Percentiles rank a stretch among this genome's conserved stretches.
These are phyloP conservation scores for Tetraodon nigroviridis DNA, from an alignment of 2,113 vertebrate species.

Conservation along the genomic window DNA sequence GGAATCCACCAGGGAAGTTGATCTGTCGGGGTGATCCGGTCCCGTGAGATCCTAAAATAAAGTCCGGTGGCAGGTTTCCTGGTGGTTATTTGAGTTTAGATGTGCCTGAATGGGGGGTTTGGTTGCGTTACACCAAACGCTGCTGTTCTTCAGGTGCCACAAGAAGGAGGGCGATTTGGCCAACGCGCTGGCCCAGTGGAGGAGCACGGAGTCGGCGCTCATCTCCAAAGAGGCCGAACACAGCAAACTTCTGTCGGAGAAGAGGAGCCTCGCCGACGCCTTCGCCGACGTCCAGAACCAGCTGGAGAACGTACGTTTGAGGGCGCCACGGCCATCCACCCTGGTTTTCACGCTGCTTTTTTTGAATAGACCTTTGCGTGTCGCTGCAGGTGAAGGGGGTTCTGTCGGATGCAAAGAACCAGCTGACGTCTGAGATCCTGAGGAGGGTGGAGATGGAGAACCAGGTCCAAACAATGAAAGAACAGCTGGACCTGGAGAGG, in stretches of 20 bases:
- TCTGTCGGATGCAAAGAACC: constrained; percentile 70
- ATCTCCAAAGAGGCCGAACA: constrained; percentile 71
- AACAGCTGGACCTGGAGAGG: constrained; percentile 79
- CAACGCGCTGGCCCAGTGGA: constrained; percentile 58
- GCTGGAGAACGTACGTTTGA: constrained; percentile 67
- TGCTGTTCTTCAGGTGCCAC: constrained; percentile 65
- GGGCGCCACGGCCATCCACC: no score
- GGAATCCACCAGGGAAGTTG: no score
- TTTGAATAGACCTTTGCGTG: no score
- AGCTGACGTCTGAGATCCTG: constrained; percentile 77
- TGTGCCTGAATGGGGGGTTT: background rate
- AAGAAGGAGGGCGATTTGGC: constrained; percentile 77
- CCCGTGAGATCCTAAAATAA: no score
- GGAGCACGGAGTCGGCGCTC: constrained; percentile 69
- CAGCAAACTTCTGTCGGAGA: constrained; percentile 66
- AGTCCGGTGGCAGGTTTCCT: no score
- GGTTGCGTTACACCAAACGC: background rate
- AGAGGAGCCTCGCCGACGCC: constrained; percentile 59
- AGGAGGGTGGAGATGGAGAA: constrained; percentile 78
- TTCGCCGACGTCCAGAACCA: constrained; percentile 67
- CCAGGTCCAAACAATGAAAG: constrained; percentile 74
- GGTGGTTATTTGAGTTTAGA: background rate
- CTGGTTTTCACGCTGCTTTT: no score
- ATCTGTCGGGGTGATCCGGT: no score
- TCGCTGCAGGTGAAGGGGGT: constrained; percentile 57